Percentiles rank a stretch among this genome's conserved stretches.
Conservation (phyloP, 2,888 invertebrate genomes). For the Uropetala carovei region DNA sequence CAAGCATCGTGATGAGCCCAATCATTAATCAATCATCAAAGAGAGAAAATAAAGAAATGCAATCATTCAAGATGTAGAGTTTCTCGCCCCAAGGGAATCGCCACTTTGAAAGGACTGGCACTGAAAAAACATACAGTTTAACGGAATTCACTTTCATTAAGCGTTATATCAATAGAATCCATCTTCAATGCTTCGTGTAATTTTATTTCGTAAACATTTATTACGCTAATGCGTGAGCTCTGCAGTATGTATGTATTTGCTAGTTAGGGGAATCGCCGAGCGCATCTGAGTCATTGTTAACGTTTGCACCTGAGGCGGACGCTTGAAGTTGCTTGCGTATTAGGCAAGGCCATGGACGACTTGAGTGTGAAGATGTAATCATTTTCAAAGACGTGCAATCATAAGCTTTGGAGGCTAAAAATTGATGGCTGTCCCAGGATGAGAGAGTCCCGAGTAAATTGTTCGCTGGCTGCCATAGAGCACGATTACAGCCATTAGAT, state of each 20-base stretch:
- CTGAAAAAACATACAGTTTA: too few relatives aligned
- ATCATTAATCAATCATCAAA: too few relatives aligned
- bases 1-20: too few relatives aligned
- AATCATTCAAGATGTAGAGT: too few relatives aligned
- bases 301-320: background rate
- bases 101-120: too few relatives aligned
- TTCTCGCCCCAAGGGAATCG: too few relatives aligned
- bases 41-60: too few relatives aligned
- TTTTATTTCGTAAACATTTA: background rate
- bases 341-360: constrained; percentile 28
- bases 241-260: background rate
- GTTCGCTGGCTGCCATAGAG: constrained; percentile 10
- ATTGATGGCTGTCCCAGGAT: background rate
- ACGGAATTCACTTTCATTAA: too few relatives aligned
- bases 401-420: constrained; percentile 10
- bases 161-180: background rate
- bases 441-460: constrained; percentile 25
- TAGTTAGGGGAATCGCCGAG: background rate
- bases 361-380: constrained; percentile 32
- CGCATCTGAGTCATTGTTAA: background rate
- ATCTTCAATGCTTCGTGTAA: background rate
- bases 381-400: constrained; percentile 10
- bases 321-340: constrained; percentile 22
- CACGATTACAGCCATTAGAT: background rate
- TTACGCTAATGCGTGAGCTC: background rate